Percentiles rank a stretch among this genome's conserved stretches.
These are phyloP conservation scores for Gambusia holbrooki DNA, from an alignment of 2,113 vertebrate genomes.

Conservation along the genomic window DNA sequence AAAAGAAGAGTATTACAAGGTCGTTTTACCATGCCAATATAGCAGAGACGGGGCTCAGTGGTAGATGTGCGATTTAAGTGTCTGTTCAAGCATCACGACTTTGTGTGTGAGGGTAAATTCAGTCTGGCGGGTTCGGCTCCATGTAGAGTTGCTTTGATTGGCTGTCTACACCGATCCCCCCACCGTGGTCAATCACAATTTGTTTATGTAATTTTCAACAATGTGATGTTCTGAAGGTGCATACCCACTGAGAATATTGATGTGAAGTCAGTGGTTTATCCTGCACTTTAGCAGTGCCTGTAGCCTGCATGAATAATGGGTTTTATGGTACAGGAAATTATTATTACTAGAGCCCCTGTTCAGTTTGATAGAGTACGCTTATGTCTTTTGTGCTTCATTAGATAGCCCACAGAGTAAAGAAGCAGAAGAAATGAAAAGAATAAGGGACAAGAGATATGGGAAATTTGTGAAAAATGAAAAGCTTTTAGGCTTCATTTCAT, in stretches of 20 bases:
- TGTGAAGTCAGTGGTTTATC: slow-evolving; percentile 45
- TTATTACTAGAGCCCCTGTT: slow-evolving; percentile 12
- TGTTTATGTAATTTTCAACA: slow-evolving; percentile 63
- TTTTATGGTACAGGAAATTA: slow-evolving; percentile 22
- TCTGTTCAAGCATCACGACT: slow-evolving; percentile 33
- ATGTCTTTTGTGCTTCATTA: slow-evolving; percentile 24
- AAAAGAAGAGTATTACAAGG: slow-evolving; percentile 30
- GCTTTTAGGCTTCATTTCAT: background rate
- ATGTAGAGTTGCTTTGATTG: slow-evolving; percentile 60
- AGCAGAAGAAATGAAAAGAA: background rate
- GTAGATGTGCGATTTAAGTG: slow-evolving; percentile 42
- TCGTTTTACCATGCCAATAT: slow-evolving; percentile 27
- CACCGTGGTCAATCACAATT: slow-evolving; percentile 53
- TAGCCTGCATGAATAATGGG: background rate
- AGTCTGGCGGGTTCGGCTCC: slow-evolving; percentile 34
- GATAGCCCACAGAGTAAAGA: background rate
- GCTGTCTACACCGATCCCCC: slow-evolving; percentile 52
- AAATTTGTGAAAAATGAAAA: background rate
- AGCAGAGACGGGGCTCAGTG: slow-evolving; percentile 32
- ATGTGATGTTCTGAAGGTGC: slow-evolving; percentile 44
- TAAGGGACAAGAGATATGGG: background rate
- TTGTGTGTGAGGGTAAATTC: slow-evolving; percentile 26
- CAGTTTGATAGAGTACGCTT: slow-evolving; percentile 13
- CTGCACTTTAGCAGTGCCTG: slow-evolving; percentile 18
- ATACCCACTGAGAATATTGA: slow-evolving; percentile 46